Evolutionary conservation across 2,113 vertebrate genomes (phyloP).

Genomic region (Megaptera novaeangliae): DNA sequence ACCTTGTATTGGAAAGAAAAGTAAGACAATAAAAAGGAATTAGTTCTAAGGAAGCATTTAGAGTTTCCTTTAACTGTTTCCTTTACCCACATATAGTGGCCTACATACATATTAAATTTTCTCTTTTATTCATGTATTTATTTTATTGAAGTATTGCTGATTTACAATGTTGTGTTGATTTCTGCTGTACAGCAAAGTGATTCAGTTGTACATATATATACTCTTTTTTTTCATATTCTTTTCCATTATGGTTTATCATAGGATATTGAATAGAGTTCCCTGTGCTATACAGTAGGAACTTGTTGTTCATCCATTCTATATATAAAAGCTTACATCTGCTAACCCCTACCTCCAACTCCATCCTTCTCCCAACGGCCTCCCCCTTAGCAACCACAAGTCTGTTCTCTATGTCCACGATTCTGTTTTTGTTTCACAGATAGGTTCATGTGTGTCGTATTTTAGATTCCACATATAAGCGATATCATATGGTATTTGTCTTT

Average conservation of each 20-base stretch:
- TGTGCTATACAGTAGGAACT: neutral
- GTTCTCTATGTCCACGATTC: neutral
- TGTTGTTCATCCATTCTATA: neutral
- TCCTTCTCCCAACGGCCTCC: neutral
- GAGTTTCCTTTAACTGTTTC: constrained; percentile 74
- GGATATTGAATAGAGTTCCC: neutral
- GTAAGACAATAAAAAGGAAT: constrained; percentile 75
- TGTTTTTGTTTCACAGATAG: neutral
- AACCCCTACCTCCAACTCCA: neutral
- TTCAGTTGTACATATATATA: neutral
- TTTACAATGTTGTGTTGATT: neutral
- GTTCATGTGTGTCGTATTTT: neutral
- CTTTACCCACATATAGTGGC: constrained; percentile 26
- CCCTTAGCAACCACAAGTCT: neutral
- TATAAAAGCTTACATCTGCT: neutral
- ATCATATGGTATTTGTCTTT: neutral
- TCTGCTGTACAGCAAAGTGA: neutral
- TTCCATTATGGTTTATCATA: neutral
- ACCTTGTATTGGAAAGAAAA: constrained; percentile 75
- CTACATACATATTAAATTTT: neutral
- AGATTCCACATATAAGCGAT: neutral
- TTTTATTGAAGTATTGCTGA: neutral
- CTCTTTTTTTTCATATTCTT: neutral
- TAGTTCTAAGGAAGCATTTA: constrained; percentile 55
- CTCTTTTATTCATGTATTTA: neutral